Evolutionary conservation across 2,888 invertebrate genomes (phyloP).

Genomic region (Halictus ligatus): DNA sequence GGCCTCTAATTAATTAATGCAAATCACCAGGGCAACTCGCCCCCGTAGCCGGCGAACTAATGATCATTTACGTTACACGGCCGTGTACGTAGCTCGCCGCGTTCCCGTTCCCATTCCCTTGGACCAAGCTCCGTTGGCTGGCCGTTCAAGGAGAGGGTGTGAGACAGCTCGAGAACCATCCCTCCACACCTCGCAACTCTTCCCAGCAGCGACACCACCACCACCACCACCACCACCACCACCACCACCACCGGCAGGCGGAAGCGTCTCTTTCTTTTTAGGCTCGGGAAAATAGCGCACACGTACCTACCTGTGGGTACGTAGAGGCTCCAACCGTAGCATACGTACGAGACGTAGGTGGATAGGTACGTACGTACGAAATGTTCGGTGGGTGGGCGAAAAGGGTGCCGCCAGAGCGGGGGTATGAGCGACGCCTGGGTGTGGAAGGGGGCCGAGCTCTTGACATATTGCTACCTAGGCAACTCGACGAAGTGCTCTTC

Average conservation of each 20-base stretch:
- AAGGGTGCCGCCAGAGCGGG: constrained; percentile 46
- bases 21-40: constrained; percentile 62
- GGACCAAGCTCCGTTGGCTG: constrained; percentile 34
- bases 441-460: constrained; percentile 75
- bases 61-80: constrained; percentile 65
- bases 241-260: neutral
- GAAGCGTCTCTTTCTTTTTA: constrained; percentile 42
- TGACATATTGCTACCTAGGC: constrained; percentile 83
- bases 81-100: constrained; percentile 39
- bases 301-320: constrained; percentile 7
- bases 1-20: constrained; percentile 73
- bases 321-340: neutral
- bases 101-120: constrained; percentile 42
- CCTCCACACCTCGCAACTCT: constrained; percentile 1
- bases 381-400: constrained; percentile 55
- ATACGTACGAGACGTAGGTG: neutral
- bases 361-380: constrained; percentile 53
- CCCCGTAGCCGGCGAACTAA: constrained; percentile 60
- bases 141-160: constrained; percentile 22
- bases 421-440: constrained; percentile 57
- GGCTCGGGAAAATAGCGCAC: constrained; percentile 55
- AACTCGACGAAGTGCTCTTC: constrained; percentile 80
- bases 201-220: constrained; percentile 11
- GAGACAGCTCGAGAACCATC: constrained; percentile 41
- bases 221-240: constrained; percentile 14